Evolutionary conservation across 2,797 vertebrate genomes (phyloP).

Genomic region (Austrolebias charrua): DNA sequence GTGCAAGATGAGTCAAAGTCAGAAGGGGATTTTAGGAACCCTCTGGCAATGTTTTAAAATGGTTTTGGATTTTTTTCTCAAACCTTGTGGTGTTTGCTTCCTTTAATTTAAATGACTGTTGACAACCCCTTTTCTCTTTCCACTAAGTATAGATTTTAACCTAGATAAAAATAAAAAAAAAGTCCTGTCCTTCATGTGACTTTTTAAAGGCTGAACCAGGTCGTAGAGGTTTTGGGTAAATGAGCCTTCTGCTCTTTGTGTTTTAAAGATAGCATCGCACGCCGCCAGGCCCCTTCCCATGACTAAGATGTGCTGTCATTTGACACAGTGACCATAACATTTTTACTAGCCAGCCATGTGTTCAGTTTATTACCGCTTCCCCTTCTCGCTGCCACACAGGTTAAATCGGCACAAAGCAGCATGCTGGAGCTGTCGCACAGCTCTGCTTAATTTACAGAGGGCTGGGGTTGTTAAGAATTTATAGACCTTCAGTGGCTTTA

Average conservation of each 20-base stretch:
- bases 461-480: slow-evolving; percentile 51
- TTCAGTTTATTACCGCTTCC: neutral
- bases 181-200: neutral
- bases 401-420: slow-evolving; percentile 38
- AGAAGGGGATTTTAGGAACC: neutral
- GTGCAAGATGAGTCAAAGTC: neutral
- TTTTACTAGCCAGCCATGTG: slow-evolving; percentile 11
- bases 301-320: slow-evolving; percentile 34
- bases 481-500: slow-evolving; percentile 45
- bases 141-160: neutral
- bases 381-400: slow-evolving; percentile 25
- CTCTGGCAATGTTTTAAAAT: neutral
- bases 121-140: neutral
- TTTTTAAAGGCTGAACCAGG: slow-evolving; percentile 6
- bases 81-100: neutral
- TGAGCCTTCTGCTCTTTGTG: neutral
- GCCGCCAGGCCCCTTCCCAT: slow-evolving; percentile 27
- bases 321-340: slow-evolving; percentile 22
- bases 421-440: slow-evolving; percentile 35
- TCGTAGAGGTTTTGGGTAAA: slow-evolving; percentile 35
- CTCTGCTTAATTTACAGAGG: slow-evolving; percentile 43
- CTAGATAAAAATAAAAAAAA: slow-evolving; percentile 7
- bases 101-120: neutral
- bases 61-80: neutral
- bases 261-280: slow-evolving; percentile 35